Conservation (phyloP, 2,113 vertebrate species). For the Cardinalis cardinalis region DNA sequence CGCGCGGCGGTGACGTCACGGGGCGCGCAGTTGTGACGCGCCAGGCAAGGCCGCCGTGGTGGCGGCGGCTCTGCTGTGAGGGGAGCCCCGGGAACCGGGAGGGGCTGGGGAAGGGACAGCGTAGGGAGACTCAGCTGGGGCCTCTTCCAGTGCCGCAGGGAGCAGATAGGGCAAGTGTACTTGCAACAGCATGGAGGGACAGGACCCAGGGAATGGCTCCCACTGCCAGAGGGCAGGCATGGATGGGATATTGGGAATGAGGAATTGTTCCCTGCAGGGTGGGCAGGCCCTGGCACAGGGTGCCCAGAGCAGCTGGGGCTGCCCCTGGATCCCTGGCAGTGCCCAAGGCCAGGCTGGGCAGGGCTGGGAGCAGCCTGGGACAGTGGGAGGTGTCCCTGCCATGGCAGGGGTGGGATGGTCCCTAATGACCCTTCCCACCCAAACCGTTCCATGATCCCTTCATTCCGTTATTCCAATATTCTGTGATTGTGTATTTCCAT, state of each 20-base stretch:
- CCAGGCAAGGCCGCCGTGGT: fast-evolving
- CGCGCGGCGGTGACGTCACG: neutral
- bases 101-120: neutral
- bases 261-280: neutral
- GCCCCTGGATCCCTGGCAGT: neutral
- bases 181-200: neutral
- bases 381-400: fast-evolving
- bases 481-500: neutral
- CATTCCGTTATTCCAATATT: neutral
- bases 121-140: fast-evolving
- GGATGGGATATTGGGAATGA: neutral
- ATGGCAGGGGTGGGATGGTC: neutral
- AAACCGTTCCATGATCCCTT: neutral
- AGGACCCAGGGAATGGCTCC: neutral
- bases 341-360: fast-evolving
- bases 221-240: fast-evolving
- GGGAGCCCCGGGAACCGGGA: fast-evolving
- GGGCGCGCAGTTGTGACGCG: fast-evolving
- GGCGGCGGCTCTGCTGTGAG: fast-evolving
- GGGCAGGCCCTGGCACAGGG: neutral
- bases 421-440: too few relatives aligned
- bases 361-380: neutral
- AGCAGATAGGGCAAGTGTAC: neutral
- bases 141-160: neutral
- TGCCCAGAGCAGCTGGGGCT: neutral